phyloP scores from a whole-genome alignment of 2,113 vertebrate genomes.

The Takifugu flavidus region DNA sequence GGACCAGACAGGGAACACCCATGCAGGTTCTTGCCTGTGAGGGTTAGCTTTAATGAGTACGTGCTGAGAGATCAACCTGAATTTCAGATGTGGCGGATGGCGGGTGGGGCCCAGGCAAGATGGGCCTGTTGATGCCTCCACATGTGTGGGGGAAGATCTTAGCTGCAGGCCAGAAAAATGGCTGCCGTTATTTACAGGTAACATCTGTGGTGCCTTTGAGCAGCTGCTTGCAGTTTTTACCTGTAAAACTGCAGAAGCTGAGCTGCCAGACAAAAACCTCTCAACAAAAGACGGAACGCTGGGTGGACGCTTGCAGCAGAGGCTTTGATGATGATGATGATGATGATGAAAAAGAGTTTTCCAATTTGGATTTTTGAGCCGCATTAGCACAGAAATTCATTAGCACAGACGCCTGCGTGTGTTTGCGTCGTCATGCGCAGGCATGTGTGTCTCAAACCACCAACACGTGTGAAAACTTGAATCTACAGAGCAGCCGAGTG shows the following conservation, averaged over 20 bases:
- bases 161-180: no score
- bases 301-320: not conserved
- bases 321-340: not conserved
- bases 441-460: conserved; percentile 27
- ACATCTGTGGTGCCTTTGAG: no score
- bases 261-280: no score
- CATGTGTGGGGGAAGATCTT: no score
- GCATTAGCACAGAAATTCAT: no score
- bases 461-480: conserved; percentile 54
- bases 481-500: conserved; percentile 47
- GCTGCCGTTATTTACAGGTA: no score
- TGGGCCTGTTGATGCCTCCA: no score
- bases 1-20: conserved; percentile 5
- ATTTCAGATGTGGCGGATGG: not conserved
- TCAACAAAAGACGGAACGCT: no score
- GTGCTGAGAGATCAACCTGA: not conserved
- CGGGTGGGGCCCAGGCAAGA: not conserved
- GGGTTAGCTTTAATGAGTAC: no score
- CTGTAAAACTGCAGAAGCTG: no score
- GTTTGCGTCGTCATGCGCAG: not conserved
- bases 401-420: not conserved
- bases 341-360: not conserved
- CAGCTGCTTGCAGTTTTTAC: no score
- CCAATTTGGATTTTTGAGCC: not conserved
- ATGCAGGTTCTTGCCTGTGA: not conserved